Evolutionary conservation across 2,797 vertebrate species (phyloP).

Genomic region (Sebastiscus albofasciatus): DNA sequence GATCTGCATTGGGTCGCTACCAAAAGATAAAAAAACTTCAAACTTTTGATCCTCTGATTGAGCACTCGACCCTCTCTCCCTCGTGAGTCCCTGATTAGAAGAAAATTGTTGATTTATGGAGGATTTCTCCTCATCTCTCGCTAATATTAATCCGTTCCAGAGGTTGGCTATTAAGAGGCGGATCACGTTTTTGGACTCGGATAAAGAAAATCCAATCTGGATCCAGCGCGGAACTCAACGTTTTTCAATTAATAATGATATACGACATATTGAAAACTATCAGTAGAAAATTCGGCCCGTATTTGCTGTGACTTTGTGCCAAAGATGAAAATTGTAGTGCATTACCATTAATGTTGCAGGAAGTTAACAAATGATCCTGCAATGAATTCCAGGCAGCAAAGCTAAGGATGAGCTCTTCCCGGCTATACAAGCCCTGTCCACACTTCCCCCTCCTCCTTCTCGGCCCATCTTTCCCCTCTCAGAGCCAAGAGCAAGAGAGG

Average conservation of each 20-base stretch:
- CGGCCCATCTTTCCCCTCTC: not conserved
- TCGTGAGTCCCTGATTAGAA: slow-evolving; percentile 60
- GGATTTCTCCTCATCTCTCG: slow-evolving; percentile 59
- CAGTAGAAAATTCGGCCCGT: slow-evolving; percentile 8
- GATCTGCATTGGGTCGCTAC: slow-evolving; percentile 32
- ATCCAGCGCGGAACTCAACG: slow-evolving; percentile 47
- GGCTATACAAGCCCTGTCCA: slow-evolving; percentile 48
- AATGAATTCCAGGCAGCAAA: slow-evolving; percentile 66
- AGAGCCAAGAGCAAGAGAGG: slow-evolving; percentile 44
- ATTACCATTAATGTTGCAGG: slow-evolving; percentile 61
- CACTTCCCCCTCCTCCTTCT: slow-evolving; percentile 9
- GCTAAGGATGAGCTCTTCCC: slow-evolving; percentile 61
- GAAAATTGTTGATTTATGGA: slow-evolving; percentile 63
- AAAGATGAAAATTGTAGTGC: slow-evolving; percentile 43
- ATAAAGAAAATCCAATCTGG: slow-evolving; percentile 67
- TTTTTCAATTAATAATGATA: slow-evolving; percentile 66
- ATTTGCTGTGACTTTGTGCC: slow-evolving; percentile 54
- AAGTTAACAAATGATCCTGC: slow-evolving; percentile 68
- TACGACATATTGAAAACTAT: slow-evolving; percentile 51
- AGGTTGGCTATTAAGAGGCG: slow-evolving; percentile 56
- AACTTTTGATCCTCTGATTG: slow-evolving; percentile 62
- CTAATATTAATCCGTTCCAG: slow-evolving; percentile 66
- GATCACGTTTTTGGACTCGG: slow-evolving; percentile 46
- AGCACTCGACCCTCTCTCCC: slow-evolving; percentile 38
- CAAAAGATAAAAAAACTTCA: not conserved